Evolutionary conservation across 1,140 invertebrate species (phyloP).

Genomic region (Drosophila persimilis): DNA sequence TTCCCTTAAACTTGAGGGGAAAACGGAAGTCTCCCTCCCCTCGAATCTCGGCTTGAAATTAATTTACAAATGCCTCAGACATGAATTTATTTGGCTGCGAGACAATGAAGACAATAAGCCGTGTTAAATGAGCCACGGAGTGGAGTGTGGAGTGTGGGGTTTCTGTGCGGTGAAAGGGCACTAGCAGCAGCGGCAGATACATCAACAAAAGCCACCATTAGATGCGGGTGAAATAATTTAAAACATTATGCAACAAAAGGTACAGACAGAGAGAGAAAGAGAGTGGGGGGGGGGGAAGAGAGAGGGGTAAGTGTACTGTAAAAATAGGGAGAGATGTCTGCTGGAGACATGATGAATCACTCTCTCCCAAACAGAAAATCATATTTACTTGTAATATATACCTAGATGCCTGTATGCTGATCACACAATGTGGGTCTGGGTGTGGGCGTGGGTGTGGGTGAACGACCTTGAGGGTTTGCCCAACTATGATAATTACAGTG

Average conservation of each 20-base stretch:
- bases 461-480: conserved; percentile 69
- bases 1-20: not conserved
- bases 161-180: conserved; percentile 46
- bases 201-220: conserved; percentile 1
- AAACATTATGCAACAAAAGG: conserved; percentile 33
- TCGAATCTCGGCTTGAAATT: conserved; percentile 36
- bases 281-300: not conserved
- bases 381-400: not conserved
- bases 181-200: not conserved
- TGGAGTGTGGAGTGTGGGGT: not conserved
- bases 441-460: conserved; percentile 27
- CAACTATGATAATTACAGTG: conserved; percentile 61
- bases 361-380: not conserved
- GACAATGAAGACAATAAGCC: conserved; percentile 47
- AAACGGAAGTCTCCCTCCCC: conserved; percentile 25
- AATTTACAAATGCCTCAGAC: conserved; percentile 46
- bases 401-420: conserved; percentile 23
- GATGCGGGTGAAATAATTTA: conserved; percentile 56
- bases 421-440: conserved; percentile 52
- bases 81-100: conserved; percentile 22
- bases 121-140: conserved; percentile 41
- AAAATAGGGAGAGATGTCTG: conserved; percentile 13
- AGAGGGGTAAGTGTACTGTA: too few relatives aligned
- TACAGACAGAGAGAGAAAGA: not conserved
- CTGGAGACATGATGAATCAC: conserved; percentile 19